Evolutionary conservation across 2,113 vertebrate genomes (phyloP), one percentile per base, ranked within the genome.

Genomic region (Oryzias melastigma): DNA sequence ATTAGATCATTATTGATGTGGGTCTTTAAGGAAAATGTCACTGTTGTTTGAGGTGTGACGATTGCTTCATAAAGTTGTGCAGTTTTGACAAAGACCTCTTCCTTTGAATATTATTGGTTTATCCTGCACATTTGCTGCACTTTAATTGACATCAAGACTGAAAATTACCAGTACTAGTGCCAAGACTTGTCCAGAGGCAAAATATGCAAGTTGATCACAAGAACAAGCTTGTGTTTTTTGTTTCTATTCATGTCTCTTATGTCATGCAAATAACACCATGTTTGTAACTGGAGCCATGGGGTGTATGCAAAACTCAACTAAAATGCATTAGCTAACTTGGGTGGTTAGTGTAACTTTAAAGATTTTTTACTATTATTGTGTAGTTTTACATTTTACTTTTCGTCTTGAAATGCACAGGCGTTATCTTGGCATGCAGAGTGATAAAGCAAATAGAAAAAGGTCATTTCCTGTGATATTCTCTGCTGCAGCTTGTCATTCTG

Each of bases 61-160:
- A 5, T 65, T 73, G 40, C 62, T 5, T 19, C 5, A 65, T 51
- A 22, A 53, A 61, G 35, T 5, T 14, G 5, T n/a, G 17, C 1
- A 0, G 35, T 66, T 77, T 65, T 24, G 51, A 55, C 73, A 75
- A 76, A 7, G 1, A n/a, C 5, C 42, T 45, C 55, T 79, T 77
- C 49, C 55, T 73, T 65, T 41, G 40, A 59, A 40, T 50, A 40
- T n/a, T 65, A 19, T 14, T 42, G 17, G 5, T 4, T n/a, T 8
- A 18, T 19, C 16, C 17, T 55, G 52, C 14, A 1, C 1, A n/a
- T 8, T 10, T 10, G 0, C 35, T 35, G 35, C 10, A 35, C 35
- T 35, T 35, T 35, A 35, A 35, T 1, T 12, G 1, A 10, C 3
- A 35, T 35, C 35, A 2, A 3, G 10, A 35, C 35, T 35, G 10